Evolutionary conservation across 2,113 vertebrate genomes (phyloP), one percentile per base, ranked within the genome.

Genomic region (Egretta garzetta): DNA sequence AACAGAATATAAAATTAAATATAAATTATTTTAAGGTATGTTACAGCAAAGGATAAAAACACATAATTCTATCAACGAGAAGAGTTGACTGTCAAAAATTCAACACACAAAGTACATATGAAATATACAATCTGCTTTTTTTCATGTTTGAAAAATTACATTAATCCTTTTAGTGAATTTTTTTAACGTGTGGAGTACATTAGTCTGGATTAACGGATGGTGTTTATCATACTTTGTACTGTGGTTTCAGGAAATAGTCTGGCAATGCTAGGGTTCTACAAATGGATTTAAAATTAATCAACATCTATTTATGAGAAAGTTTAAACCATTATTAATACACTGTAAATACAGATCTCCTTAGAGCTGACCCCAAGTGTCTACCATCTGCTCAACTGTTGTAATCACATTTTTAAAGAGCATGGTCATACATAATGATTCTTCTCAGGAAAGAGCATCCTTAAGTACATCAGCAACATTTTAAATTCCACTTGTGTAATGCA

Each of bases 251-350:
- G 97, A 98, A 98, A 98, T 97, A 95, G 97, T 98, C 98, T 98
- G 98, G 98, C 98, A 98, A 98, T 66, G 97, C 97, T 88, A 45
- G 88, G 90, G 97, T 96, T 97, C 98, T 96, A 98, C 98, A 98
- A 98, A 98, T 98, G 98, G 98, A 98, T 98, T 98, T 98, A 97
- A 98, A 97, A 98, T 98, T 98, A 98, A 98, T 98, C 98, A 98
- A 97, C 97, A 98, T 98, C 97, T 98, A 98, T 98, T 98, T 98
- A 98, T 98, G 98, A 98, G 98, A 98, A 98, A 97, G 94, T 98
- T 98, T 98, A 98, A 98, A 98, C 98, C 98, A 98, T 98, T 98
- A 98, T 98, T 98, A 98, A 98, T 98, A 98, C 97, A 97, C 97
- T 98, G 96, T 98, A 98, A 98, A 98, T 98, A 98, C 95, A 97